These are phyloP conservation scores for Artibeus lituratus DNA, from an alignment of 2,797 vertebrate species.

Conservation along the genomic window DNA sequence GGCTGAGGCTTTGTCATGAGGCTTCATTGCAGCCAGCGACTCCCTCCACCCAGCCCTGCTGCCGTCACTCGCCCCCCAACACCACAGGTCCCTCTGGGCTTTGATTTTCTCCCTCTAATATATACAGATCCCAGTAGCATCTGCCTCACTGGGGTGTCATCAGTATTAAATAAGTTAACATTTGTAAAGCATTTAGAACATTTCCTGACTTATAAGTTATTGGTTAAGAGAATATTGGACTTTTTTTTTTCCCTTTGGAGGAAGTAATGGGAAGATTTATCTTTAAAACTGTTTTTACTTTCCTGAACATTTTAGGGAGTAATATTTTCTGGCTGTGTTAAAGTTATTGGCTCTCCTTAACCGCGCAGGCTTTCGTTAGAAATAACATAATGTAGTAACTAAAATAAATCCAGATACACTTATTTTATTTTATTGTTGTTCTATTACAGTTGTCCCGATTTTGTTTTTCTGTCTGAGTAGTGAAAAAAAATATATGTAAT, in stretches of 20 bases:
- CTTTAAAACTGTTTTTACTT: neutral
- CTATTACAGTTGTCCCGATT: neutral
- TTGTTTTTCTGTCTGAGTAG: neutral
- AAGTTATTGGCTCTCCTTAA: neutral
- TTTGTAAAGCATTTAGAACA: neutral
- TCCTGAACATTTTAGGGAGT: neutral
- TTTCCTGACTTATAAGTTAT: neutral
- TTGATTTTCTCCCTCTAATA: neutral
- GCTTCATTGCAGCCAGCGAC: no score
- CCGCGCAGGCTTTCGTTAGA: slow-evolving; percentile 9
- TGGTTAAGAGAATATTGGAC: neutral
- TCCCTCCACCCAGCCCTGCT: neutral
- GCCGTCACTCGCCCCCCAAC: neutral
- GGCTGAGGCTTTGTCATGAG: neutral
- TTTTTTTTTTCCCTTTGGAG: neutral
- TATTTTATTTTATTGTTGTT: no score
- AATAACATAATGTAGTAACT: neutral
- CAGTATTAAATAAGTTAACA: neutral
- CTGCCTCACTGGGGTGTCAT: neutral
- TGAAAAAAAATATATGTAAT: neutral
- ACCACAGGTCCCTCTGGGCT: neutral
- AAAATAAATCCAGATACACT: neutral
- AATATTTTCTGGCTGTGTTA: neutral
- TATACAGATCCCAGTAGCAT: neutral
- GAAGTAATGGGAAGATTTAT: neutral